Base-by-base conservation (phyloP, 1,140 invertebrate species). In the Bacillus rossius region DNA sequence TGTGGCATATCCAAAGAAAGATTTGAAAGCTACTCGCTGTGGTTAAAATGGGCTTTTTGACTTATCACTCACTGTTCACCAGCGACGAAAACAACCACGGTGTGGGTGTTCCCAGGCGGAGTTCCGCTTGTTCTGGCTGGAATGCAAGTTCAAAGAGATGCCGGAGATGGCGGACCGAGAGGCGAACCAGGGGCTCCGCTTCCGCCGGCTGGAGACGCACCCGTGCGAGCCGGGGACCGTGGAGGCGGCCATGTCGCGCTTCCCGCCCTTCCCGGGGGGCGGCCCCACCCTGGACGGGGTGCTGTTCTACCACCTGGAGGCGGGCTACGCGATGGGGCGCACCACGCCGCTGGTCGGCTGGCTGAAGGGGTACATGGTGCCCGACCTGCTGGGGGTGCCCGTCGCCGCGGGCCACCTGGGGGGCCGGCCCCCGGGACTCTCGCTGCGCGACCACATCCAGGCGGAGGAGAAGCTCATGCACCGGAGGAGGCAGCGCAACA, bases 321-420 rank as follows among this genome's bases (percentile, higher is more conserved):
- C 74, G 5, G 76, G 77, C 62, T 85, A 85, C 63, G 74, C 72
- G 29, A 72, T 77, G 61, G 82, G 80, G 14, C 4, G 10, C 5
- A 67, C 69, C 3, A 81, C 80, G 14, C 81, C 83, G 13, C 64
- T 85, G 2, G 79, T 82, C n/a, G 74, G 78, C 2, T 84, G 82
- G 82, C 71, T 84, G 20, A 83, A 84, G 64, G 74, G 76, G 4
- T 81, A 75, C 67, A 83, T 83, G 81, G 42, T 83, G 4, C 76
- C 76, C 4, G 81, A 83, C 62, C 73, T 81, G 25, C 66, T 83
- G 0, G 66, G 68, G 55, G 69, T 79, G 29, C 29, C 29, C 10
- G 29, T 34, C 29, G 29, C 29, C 29, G 5, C 29, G 4, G 5
- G 10, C 5, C 10, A 34, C 10, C 4, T 34, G 29, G 4, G 29